Evolutionary conservation across 2,113 vertebrate genomes (phyloP).

Genomic region (Nettapus auritus): DNA sequence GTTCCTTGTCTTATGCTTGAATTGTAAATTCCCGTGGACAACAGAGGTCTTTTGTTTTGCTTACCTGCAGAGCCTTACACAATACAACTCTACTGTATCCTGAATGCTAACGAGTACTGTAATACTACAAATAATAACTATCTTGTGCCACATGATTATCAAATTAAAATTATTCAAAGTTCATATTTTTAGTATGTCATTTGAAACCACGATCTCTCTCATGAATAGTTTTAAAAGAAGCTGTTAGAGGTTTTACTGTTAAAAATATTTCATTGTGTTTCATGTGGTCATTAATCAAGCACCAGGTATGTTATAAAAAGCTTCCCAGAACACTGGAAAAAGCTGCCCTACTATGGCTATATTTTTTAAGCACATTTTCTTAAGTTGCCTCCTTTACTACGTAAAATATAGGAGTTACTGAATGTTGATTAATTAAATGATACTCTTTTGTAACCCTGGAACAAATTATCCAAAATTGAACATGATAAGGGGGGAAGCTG

Average conservation of each 20-base stretch:
- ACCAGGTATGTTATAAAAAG: neutral
- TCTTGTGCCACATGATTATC: neutral
- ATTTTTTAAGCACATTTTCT: neutral
- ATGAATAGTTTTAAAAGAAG: neutral
- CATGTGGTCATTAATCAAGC: slow-evolving; percentile 30
- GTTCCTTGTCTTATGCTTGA: neutral
- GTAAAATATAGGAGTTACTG: slow-evolving; percentile 26
- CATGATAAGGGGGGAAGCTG: slow-evolving; percentile 22
- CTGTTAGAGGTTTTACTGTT: slow-evolving; percentile 11
- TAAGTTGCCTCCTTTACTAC: neutral
- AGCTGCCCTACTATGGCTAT: neutral
- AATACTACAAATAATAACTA: neutral
- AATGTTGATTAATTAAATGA: slow-evolving; percentile 41
- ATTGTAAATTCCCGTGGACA: neutral
- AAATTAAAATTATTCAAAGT: neutral
- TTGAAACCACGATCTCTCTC: neutral
- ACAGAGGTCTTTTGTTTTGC: neutral
- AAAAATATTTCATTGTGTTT: slow-evolving; percentile 15
- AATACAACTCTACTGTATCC: neutral
- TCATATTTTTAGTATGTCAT: neutral
- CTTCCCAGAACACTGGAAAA: neutral
- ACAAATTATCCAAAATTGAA: slow-evolving; percentile 61
- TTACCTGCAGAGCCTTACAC: neutral
- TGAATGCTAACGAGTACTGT: neutral
- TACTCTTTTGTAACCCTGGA: slow-evolving; percentile 31